Evolutionary conservation across 2,888 invertebrate genomes (phyloP).

Genomic region (Sarcophaga variegata): DNA sequence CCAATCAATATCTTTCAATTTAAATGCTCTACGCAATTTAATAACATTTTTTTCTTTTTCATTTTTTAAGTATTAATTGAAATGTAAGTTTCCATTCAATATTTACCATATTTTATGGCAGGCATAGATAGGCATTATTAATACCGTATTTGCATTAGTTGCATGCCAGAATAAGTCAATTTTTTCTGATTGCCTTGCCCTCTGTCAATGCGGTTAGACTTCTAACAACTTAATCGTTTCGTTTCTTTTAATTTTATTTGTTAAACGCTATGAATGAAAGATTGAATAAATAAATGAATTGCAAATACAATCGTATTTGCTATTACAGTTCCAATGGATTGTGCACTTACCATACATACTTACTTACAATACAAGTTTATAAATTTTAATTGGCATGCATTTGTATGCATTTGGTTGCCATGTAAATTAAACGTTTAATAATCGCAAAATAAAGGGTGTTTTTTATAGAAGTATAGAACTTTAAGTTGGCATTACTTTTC

Average conservation of each 20-base stretch:
- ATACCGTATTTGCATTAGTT: slow-evolving; percentile 50
- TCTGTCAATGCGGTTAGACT: slow-evolving; percentile 53
- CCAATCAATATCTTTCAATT: background rate
- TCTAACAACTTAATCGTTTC: slow-evolving; percentile 58
- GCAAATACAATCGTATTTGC: background rate
- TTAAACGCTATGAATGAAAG: background rate
- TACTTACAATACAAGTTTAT: slow-evolving; percentile 8
- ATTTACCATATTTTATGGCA: slow-evolving; percentile 42
- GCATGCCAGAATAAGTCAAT: slow-evolving; percentile 5
- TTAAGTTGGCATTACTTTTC: too few species aligned
- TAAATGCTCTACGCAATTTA: background rate
- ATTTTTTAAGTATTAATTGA: background rate
- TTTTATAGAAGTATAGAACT: too few species aligned
- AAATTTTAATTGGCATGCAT: slow-evolving; percentile 49
- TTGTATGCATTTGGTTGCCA: slow-evolving; percentile 53
- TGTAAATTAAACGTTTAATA: slow-evolving; percentile 61
- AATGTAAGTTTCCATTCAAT: slow-evolving; percentile 15
- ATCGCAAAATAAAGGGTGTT: slow-evolving; percentile 43
- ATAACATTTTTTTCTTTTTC: background rate
- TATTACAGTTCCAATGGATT: background rate
- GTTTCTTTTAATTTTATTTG: background rate
- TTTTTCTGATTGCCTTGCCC: slow-evolving; percentile 10
- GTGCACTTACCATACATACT: background rate
- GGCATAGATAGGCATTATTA: background rate
- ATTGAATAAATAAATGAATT: slow-evolving; percentile 6